Percentiles rank a stretch among this genome's conserved stretches.
phyloP scores from a whole-genome alignment of 2,888 invertebrate genomes.

The Adelphocoris suturalis region DNA sequence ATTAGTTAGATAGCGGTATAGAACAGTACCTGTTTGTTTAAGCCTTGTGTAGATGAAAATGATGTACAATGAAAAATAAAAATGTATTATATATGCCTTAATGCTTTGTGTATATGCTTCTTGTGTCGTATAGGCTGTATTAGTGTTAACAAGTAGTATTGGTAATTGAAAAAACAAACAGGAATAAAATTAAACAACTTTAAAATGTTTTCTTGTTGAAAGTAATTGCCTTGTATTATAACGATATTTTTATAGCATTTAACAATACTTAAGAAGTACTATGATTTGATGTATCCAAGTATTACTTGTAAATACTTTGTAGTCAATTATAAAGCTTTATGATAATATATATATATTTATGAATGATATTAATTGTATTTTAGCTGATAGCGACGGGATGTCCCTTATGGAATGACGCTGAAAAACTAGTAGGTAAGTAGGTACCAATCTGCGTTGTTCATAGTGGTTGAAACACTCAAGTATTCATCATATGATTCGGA shows the following conservation, averaged over 20 bases:
- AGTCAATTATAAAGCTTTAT: constrained; percentile 74
- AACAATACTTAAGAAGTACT: constrained; percentile 61
- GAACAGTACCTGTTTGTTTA: constrained; percentile 61
- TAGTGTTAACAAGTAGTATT: constrained; percentile 53
- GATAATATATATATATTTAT: constrained; percentile 59
- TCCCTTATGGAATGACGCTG: constrained; percentile 4
- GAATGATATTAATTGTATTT: constrained; percentile 51
- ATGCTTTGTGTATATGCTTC: constrained; percentile 71
- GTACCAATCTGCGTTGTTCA: too few species aligned
- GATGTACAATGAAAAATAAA: constrained; percentile 33
- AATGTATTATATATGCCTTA: constrained; percentile 69
- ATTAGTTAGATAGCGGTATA: constrained; percentile 51
- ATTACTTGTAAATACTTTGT: constrained; percentile 73
- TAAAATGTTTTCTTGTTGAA: constrained; percentile 59
- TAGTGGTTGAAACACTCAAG: too few species aligned
- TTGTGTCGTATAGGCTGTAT: constrained; percentile 64
- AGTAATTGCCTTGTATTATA: constrained; percentile 73
- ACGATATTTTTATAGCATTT: constrained; percentile 74
- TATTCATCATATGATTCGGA: too few species aligned
- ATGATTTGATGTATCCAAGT: constrained; percentile 71
- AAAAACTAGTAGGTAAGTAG: not conserved
- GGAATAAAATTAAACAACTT: constrained; percentile 23
- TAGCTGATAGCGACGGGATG: constrained; percentile 1
- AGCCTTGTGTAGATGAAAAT: constrained; percentile 51
- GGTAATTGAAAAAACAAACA: constrained; percentile 48